Evolutionary conservation across 2,888 invertebrate genomes (phyloP).

Genomic region (Cheilosia pagana): DNA sequence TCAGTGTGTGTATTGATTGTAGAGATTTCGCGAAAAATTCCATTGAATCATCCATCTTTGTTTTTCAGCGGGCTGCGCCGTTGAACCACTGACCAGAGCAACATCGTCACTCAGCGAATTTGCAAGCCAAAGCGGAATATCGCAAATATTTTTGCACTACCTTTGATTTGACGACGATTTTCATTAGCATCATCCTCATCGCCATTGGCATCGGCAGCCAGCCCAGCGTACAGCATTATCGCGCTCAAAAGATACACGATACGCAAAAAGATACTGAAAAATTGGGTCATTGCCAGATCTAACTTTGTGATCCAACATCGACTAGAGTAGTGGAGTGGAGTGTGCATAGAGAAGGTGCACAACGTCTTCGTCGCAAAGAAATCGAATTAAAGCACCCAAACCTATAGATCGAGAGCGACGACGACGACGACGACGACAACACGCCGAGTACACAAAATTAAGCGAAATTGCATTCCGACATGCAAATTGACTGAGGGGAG

Average conservation of each 20-base stretch:
- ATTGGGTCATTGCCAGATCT: constrained; percentile 75
- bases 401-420: constrained; percentile 5
- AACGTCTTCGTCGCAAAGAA: constrained; percentile 60
- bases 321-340: not conserved
- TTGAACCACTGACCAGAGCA: constrained; percentile 44
- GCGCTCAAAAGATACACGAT: constrained; percentile 55
- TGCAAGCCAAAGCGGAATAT: constrained; percentile 64
- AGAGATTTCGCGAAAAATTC: constrained; percentile 57
- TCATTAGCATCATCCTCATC: constrained; percentile 36
- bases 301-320: constrained; percentile 57
- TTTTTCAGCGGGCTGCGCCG: constrained; percentile 16
- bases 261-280: constrained; percentile 64
- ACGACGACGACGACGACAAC: not conserved
- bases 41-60: constrained; percentile 64
- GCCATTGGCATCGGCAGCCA: constrained; percentile 14
- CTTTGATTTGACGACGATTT: constrained; percentile 48
- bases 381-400: constrained; percentile 54
- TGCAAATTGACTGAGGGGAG: constrained; percentile 71
- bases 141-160: constrained; percentile 63
- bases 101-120: constrained; percentile 46
- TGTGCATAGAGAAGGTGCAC: constrained; percentile 25
- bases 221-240: not conserved
- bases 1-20: constrained; percentile 50
- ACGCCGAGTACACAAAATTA: constrained; percentile 56
- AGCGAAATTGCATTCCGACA: constrained; percentile 72